Evolutionary conservation across 30 jellyfish, hydroid and myxozoan species (phyloP), one percentile per base, ranked within the genome.

Genomic region (Aurelia sp.): DNA sequence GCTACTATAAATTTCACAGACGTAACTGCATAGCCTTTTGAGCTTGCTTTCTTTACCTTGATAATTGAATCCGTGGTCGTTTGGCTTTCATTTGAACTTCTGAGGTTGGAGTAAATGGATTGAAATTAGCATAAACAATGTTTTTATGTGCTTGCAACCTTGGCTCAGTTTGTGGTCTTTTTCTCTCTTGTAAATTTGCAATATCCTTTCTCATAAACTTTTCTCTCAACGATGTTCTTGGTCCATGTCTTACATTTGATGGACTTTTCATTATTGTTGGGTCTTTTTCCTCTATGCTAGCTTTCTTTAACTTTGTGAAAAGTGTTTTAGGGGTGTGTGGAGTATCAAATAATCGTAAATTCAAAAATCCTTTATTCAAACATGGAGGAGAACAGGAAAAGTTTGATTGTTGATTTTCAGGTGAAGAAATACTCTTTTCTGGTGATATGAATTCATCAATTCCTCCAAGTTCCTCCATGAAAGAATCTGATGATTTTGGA

Each of bases 291-390:
- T 84, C 85, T 2, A 53, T 41, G 62, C 78, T 76, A 4, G 91
- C 93, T 44, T 81, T 76, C 84, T 92, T 87, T 19, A 80, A 84
- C 59, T 87, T 92, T 55, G 91, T 81, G 50, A 92, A 88, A 64
- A 92, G 74, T 2, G 98, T 92, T 81, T 92, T 92, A 47, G 98
- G 98, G 8, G 98, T 92, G 73, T 92, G 98, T 7, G 98, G 98
- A 17, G 97, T 74, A 76, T 92, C 98, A 84, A 92, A 92, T 48
- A 92, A 66, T 38, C 91, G 52, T 24, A 92, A 71, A 33, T 93
- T 92, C 35, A 92, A 77, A 62, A 92, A 53, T 4, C 98, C 98
- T 61, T 87, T 92, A 57, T 92, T 88, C 55, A 92, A 33, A 35
- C 97, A 92, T n/a, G 98, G 98, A 0, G 98, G 98, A 17, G 98